Base-by-base conservation (phyloP, 2,888 invertebrate species). In the Camptogramma bilineatum region DNA sequence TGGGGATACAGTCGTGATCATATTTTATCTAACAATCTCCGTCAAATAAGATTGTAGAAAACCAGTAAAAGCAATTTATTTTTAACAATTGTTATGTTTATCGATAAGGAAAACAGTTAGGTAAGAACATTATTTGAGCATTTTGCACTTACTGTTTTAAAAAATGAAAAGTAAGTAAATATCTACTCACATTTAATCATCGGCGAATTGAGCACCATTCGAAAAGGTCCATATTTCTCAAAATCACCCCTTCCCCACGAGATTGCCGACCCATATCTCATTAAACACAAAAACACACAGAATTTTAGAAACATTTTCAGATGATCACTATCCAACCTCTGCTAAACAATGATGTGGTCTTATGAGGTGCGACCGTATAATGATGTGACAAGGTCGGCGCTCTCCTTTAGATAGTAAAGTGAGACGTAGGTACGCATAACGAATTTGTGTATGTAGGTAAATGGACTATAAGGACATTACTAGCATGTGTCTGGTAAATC, bases 101-200 rank as follows among this genome's bases (percentile, higher is more conserved):
- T 28, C 28, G 34, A 39, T 39, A 39, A 39, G 34, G 34, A 34
- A 39, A 39, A 13, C 10, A 39, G 1, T 39, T 39, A 39, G 34
- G 34, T 34, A 24, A 24, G 28, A 1, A 3, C 9, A 34, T 10
- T 13, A 39, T 39, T 13, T 13, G 13, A 3, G 31, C 9, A 10
- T 31, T 31, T 2, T 2, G 1, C 9, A 9, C 9, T 31, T 10
- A 9, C 10, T 13, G 13, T 2, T 28, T 28, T 28, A 28, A 1
- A 28, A 24, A 24, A 4, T 28, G n/a, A n/a, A n/a, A n/a, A 28
- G 28, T 13, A 13, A 39, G 13, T 39, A 39, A 39, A 39, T 39
- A n/a, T n/a, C n/a, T n/a, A 62, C 90, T 90, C 74, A 91, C 91
- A 91, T 83, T 90, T 91, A 4, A 91, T 81, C 47, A 87, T 77